Conservation (phyloP, 2,888 invertebrate species). For the Operophtera brumata region DNA sequence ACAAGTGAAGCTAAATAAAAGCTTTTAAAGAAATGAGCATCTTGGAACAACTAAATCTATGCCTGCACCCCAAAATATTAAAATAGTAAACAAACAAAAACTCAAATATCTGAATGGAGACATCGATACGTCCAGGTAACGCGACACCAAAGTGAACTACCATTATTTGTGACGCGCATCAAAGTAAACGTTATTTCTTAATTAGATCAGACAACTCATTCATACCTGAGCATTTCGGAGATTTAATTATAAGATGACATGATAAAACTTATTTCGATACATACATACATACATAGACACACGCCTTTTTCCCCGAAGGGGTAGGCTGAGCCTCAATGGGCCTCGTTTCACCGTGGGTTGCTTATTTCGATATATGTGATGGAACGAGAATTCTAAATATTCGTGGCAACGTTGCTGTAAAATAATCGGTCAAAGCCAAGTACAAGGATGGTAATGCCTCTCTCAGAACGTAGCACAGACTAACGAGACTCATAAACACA, state of each 20-base stretch:
- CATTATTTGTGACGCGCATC: slow-evolving; percentile 62
- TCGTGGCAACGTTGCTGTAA: no score
- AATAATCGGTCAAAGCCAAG: no score
- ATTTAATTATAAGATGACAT: not conserved
- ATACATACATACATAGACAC: no score
- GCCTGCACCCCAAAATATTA: slow-evolving; percentile 8
- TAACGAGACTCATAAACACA: no score
- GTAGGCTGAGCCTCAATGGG: no score
- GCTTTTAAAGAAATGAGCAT: no score
- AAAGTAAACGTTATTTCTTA: slow-evolving; percentile 60
- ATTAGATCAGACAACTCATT: slow-evolving; percentile 49
- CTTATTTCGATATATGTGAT: no score
- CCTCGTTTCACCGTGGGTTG: no score
- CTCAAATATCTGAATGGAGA: slow-evolving; percentile 20
- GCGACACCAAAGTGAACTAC: slow-evolving; percentile 56
- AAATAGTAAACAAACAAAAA: slow-evolving; percentile 17
- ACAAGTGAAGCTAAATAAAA: no score
- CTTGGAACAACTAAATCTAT: slow-evolving; percentile 5
- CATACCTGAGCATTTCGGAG: slow-evolving; percentile 12
- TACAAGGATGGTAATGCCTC: no score
- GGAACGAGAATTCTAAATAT: no score
- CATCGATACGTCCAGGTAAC: slow-evolving; percentile 47
- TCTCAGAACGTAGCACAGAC: not conserved
- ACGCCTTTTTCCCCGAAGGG: no score
- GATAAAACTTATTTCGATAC: not conserved